Conservation (phyloP, 2,888 invertebrate genomes). For the Rhorus exstirpatorius region DNA sequence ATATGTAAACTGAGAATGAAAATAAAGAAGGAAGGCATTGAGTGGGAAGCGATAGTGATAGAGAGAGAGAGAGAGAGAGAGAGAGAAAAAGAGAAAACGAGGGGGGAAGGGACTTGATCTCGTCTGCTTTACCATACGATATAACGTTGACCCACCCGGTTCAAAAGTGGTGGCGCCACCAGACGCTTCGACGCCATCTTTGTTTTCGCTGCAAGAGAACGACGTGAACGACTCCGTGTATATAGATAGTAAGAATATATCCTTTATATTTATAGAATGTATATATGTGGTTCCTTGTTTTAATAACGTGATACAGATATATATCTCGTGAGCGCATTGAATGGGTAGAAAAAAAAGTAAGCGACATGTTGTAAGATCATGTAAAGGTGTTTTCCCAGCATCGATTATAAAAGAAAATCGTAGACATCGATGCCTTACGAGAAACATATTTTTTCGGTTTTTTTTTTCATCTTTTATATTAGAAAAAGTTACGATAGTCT, state of each 20-base stretch:
- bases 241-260: background rate
- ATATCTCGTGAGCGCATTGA: background rate
- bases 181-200: constrained; percentile 57
- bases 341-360: background rate
- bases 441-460: too few relatives aligned
- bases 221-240: constrained; percentile 8
- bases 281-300: background rate
- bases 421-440: too few relatives aligned
- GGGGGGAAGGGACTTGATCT: background rate
- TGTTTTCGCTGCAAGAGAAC: constrained; percentile 19
- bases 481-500: too few relatives aligned
- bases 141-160: constrained; percentile 30
- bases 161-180: constrained; percentile 66
- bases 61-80: too few relatives aligned
- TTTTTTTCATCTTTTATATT: too few relatives aligned
- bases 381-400: too few relatives aligned
- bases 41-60: background rate
- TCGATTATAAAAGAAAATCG: too few relatives aligned
- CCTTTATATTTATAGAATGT: background rate
- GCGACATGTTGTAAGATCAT: background rate
- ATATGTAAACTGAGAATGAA: background rate
- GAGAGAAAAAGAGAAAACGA: background rate
- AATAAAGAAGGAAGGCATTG: background rate
- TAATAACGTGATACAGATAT: too few relatives aligned
- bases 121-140: constrained; percentile 66